Evolutionary conservation across 2,888 invertebrate species (phyloP).

Genomic region (Philereme vetulata): DNA sequence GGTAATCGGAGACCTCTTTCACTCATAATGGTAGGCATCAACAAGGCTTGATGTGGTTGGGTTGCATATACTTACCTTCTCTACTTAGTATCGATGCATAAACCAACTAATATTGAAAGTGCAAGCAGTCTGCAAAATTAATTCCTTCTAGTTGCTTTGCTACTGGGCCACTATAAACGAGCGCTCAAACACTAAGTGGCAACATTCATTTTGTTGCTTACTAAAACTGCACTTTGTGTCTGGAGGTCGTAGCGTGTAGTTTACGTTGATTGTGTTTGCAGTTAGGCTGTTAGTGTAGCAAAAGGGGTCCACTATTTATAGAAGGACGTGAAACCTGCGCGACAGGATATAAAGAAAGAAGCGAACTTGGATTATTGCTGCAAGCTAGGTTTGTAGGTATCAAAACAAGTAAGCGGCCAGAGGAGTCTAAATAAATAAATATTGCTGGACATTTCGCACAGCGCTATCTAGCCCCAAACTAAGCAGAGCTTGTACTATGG

Average conservation of each 20-base stretch:
- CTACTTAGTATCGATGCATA: slow-evolving; percentile 50
- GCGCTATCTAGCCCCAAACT: too few relatives aligned
- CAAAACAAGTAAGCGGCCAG: slow-evolving; percentile 5
- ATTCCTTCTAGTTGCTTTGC: slow-evolving; percentile 62
- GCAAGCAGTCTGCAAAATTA: slow-evolving; percentile 74
- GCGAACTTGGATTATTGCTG: slow-evolving; percentile 61
- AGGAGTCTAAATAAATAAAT: too few relatives aligned
- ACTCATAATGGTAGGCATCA: too few relatives aligned
- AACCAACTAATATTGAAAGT: slow-evolving; percentile 71
- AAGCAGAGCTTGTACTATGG: too few relatives aligned
- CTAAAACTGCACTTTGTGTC: slow-evolving; percentile 41
- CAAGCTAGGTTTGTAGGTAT: slow-evolving; percentile 38
- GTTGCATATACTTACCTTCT: too few relatives aligned
- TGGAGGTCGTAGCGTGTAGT: slow-evolving; percentile 34
- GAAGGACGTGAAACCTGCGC: slow-evolving; percentile 74
- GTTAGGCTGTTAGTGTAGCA: slow-evolving; percentile 43
- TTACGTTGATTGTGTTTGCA: slow-evolving; percentile 32
- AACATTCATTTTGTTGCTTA: slow-evolving; percentile 15
- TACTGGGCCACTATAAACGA: slow-evolving; percentile 68
- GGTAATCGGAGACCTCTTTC: too few relatives aligned
- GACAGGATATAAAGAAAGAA: slow-evolving; percentile 70
- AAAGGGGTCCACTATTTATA: slow-evolving; percentile 66
- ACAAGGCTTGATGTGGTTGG: too few relatives aligned
- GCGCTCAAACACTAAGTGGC: slow-evolving; percentile 23
- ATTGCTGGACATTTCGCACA: too few relatives aligned